Evolutionary conservation across 2,888 invertebrate species (phyloP).

Genomic region (Drosophila vallismaia): DNA sequence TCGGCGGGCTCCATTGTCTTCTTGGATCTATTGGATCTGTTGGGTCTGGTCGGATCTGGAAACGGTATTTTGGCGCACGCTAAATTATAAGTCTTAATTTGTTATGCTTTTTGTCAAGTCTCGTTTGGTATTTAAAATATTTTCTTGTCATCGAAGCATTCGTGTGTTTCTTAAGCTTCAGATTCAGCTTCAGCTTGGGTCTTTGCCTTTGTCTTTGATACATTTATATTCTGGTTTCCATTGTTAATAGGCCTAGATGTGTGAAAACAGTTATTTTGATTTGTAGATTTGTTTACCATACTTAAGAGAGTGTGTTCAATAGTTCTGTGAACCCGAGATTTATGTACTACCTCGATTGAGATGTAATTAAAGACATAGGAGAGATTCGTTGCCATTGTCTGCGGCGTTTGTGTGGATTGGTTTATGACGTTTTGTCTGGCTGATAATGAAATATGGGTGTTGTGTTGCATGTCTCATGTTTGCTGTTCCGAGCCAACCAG

Average conservation of each 20-base stretch:
- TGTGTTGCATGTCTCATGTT: neutral
- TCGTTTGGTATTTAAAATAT: conserved; percentile 36
- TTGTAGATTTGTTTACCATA: conserved; percentile 42
- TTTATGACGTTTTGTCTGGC: conserved; percentile 26
- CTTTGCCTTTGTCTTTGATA: conserved; percentile 14
- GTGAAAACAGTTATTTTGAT: conserved; percentile 69
- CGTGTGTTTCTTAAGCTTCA: conserved; percentile 5
- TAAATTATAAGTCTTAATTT: conserved; percentile 70
- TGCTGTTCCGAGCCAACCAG: neutral
- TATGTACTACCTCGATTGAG: conserved; percentile 33
- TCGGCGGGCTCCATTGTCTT: conserved; percentile 54
- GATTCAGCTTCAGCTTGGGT: neutral
- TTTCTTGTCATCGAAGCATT: conserved; percentile 34
- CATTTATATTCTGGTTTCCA: conserved; percentile 25
- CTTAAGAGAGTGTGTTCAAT: conserved; percentile 4
- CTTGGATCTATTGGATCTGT: conserved; percentile 1
- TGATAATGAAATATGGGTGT: conserved; percentile 13
- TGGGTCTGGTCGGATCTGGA: conserved; percentile 15
- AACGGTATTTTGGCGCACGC: conserved; percentile 79
- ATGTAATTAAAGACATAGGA: conserved; percentile 8
- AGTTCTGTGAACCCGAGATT: conserved; percentile 28
- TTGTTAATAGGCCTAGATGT: conserved; percentile 60
- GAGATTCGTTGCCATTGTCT: conserved; percentile 6
- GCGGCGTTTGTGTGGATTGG: conserved; percentile 16
- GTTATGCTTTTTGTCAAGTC: conserved; percentile 58